phyloP scores from a whole-genome alignment of 1,140 invertebrate genomes.

The Panagrolaimus sp. region DNA sequence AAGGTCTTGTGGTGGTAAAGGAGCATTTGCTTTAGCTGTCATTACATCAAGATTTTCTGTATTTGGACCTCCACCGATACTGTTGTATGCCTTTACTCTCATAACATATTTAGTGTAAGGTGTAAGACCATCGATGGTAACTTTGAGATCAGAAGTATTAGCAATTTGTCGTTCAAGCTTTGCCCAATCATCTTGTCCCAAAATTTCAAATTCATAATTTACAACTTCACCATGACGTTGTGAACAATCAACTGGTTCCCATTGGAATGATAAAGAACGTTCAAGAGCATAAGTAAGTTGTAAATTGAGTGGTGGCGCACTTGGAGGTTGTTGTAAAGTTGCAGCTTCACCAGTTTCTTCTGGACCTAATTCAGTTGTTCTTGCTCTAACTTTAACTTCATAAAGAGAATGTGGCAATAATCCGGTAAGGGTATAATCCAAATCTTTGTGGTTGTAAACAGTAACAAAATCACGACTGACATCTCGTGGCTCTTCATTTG shows the following conservation, averaged over 20 bases:
- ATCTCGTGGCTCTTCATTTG: conserved; percentile 56
- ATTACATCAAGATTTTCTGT: conserved; percentile 58
- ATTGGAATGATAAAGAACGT: conserved; percentile 54
- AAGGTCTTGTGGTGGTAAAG: conserved; percentile 56
- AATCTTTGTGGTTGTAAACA: conserved; percentile 58
- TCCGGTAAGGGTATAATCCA: conserved; percentile 56
- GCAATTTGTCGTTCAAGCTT: conserved; percentile 57
- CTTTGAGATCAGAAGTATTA: conserved; percentile 50
- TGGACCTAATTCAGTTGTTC: conserved; percentile 57
- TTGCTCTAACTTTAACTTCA: conserved; percentile 50
- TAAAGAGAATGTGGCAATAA: conserved; percentile 57
- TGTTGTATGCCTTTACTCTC: conserved; percentile 52
- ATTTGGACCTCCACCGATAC: conserved; percentile 54
- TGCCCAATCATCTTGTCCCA: conserved; percentile 57
- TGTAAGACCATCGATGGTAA: conserved; percentile 58
- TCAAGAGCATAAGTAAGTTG: conserved; percentile 55
- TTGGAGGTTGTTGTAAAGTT: conserved; percentile 55
- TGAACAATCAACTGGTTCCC: conserved; percentile 58
- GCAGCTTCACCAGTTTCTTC: conserved; percentile 56
- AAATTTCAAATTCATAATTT: conserved; percentile 57
- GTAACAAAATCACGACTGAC: conserved; percentile 58
- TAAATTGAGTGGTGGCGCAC: conserved; percentile 54
- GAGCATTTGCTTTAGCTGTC: conserved; percentile 57
- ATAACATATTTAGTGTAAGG: conserved; percentile 55
- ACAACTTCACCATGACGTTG: conserved; percentile 54